phyloP scores from a whole-genome alignment of 2,888 invertebrate genomes.

The Synergus japonicus region DNA sequence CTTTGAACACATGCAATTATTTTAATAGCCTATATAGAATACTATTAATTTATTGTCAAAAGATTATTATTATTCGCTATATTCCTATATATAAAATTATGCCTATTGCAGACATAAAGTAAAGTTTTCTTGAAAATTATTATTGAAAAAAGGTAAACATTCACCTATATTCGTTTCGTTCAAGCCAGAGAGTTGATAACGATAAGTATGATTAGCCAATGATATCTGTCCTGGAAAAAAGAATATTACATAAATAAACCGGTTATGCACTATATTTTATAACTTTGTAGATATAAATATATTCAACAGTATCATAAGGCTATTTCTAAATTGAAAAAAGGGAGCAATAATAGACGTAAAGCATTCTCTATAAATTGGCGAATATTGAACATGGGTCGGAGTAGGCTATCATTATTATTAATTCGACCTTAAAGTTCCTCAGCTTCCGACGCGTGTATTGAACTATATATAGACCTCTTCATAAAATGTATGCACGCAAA shows the following conservation, averaged over 20 bases:
- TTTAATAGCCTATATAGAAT: background rate
- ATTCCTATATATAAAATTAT: no score
- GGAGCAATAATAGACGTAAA: constrained; percentile 13
- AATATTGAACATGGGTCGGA: constrained; percentile 2
- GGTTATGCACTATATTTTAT: background rate
- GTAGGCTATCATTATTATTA: constrained; percentile 55
- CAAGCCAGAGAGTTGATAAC: background rate
- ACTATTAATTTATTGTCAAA: background rate
- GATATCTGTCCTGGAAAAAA: background rate
- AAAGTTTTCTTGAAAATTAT: background rate
- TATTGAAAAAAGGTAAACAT: background rate
- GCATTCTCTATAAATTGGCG: constrained; percentile 16
- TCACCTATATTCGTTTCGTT: background rate
- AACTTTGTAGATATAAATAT: background rate
- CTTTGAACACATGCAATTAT: constrained; percentile 5
- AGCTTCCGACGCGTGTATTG: constrained; percentile 51
- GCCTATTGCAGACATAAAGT: no score
- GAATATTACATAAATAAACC: background rate
- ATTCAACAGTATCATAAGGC: background rate
- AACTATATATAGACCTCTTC: constrained; percentile 1
- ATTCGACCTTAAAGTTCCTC: constrained; percentile 67
- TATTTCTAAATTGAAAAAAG: background rate
- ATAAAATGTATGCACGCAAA: constrained; percentile 12
- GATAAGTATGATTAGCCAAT: background rate
- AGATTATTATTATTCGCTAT: background rate